Evolutionary conservation across 2,888 invertebrate genomes (phyloP).

Genomic region (Bugula neritina): DNA sequence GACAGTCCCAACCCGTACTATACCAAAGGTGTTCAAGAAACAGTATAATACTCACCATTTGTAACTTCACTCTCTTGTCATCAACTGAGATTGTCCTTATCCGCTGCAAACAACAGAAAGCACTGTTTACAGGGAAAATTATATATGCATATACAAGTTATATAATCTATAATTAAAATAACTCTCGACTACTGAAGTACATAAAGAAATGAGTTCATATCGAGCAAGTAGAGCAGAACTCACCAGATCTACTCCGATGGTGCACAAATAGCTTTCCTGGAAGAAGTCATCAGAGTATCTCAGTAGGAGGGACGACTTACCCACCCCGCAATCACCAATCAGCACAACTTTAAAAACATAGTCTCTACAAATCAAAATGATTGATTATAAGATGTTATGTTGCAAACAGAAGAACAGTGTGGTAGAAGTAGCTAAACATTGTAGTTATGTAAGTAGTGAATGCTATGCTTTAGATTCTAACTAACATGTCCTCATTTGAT

Average conservation of each 20-base stretch:
- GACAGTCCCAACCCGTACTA: too few species aligned
- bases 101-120: background rate
- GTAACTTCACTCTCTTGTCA: background rate
- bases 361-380: background rate
- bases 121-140: background rate
- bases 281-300: background rate
- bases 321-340: background rate
- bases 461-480: too few species aligned
- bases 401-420: background rate
- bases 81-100: background rate
- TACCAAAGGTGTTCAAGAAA: too few species aligned
- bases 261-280: slow-evolving; percentile 4
- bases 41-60: background rate
- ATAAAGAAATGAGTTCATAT: background rate
- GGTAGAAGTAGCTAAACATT: background rate
- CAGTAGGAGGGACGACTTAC: background rate
- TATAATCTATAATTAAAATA: too few species aligned
- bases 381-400: background rate
- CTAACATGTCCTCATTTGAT: too few species aligned
- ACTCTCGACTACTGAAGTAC: too few species aligned
- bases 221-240: background rate
- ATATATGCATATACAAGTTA: too few species aligned
- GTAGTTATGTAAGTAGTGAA: too few species aligned
- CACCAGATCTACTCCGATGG: slow-evolving; percentile 14
- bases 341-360: slow-evolving; percentile 1